phyloP scores from a whole-genome alignment of 2,888 invertebrate genomes.

The Leptinotarsa tumamoca region DNA sequence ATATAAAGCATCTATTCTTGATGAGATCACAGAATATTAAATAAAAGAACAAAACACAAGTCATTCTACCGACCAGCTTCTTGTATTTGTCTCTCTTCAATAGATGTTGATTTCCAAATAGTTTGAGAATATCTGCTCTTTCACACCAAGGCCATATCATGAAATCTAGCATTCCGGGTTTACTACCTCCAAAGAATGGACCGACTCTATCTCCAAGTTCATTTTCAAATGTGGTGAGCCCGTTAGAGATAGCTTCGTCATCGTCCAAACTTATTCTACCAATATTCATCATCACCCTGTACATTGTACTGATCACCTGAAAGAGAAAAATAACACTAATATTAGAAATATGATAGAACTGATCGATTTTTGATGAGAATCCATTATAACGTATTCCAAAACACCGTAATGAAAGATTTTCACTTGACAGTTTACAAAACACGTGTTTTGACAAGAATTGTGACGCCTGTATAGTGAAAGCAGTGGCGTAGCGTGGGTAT shows the following conservation, averaged over 20 bases:
- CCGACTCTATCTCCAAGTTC: conserved; percentile 75
- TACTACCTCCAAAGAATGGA: conserved; percentile 75
- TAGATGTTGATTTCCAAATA: conserved; percentile 73
- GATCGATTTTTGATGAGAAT: too few species aligned
- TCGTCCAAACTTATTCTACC: conserved; percentile 57
- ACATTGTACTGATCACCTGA: conserved; percentile 71
- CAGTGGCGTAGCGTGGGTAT: too few species aligned
- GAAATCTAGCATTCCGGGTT: conserved; percentile 83
- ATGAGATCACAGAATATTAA: background rate
- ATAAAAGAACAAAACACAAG: conserved; percentile 3
- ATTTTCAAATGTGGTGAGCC: conserved; percentile 74
- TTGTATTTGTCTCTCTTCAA: conserved; percentile 76
- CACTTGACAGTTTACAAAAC: too few species aligned
- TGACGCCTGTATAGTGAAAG: too few species aligned
- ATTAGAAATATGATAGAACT: too few species aligned
- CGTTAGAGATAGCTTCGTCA: conserved; percentile 62
- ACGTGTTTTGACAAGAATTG: too few species aligned
- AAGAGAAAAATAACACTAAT: conserved; percentile 20
- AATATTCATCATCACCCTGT: conserved; percentile 67
- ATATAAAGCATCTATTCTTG: too few species aligned
- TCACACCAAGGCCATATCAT: conserved; percentile 92
- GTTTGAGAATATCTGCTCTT: conserved; percentile 72
- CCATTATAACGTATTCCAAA: too few species aligned
- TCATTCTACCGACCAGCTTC: conserved; percentile 70
- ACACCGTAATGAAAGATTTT: too few species aligned